A percentile compares a stretch with the other conserved stretches of the same genome.
phyloP scores from a whole-genome alignment of 2,797 vertebrate genomes.

The Poecilia picta region DNA sequence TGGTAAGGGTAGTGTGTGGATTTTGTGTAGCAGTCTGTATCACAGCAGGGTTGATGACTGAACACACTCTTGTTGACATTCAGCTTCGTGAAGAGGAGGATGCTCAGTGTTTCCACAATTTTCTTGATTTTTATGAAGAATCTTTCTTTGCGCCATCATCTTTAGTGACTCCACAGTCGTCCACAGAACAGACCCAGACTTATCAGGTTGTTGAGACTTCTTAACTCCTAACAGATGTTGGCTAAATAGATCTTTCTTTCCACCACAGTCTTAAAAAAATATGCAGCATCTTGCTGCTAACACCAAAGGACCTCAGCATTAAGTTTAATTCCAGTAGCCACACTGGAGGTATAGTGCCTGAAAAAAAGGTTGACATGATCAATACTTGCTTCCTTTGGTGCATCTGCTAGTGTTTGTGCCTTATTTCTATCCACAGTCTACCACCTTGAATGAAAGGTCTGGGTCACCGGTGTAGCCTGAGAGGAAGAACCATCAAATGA shows the following conservation, averaged over 20 bases:
- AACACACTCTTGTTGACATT: neutral
- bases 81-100: neutral
- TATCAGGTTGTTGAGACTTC: neutral
- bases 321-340: neutral
- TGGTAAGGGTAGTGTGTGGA: neutral
- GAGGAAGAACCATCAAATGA: constrained; percentile 1
- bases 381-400: neutral
- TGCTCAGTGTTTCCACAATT: neutral
- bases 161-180: neutral
- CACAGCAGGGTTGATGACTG: neutral
- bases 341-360: neutral
- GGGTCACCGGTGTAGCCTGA: neutral
- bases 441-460: constrained; percentile 1
- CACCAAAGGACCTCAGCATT: neutral
- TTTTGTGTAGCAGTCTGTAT: neutral
- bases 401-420: constrained; percentile 1
- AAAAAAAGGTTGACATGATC: neutral
- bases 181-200: neutral
- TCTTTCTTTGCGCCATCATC: neutral
- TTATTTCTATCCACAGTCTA: neutral
- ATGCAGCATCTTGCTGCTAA: neutral
- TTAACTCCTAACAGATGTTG: neutral
- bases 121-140: neutral
- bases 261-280: neutral
- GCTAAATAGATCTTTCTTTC: neutral